These are phyloP conservation scores for Clarias platycephalus DNA, from an alignment of 2,797 vertebrate species.

Conservation along the genomic window DNA sequence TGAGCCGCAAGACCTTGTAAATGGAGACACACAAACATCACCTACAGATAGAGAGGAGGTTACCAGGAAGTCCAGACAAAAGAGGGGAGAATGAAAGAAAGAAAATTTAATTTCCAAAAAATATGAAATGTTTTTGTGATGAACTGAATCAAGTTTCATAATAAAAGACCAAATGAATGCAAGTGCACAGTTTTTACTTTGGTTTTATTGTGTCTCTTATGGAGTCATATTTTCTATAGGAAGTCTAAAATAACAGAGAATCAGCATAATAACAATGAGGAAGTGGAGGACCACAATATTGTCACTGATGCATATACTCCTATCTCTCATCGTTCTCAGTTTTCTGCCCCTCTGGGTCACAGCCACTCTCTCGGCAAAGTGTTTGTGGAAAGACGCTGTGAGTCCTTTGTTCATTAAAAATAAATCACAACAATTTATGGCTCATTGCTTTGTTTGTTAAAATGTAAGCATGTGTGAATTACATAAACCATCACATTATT, in stretches of 20 bases:
- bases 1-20: constrained; percentile 72
- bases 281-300: constrained; percentile 85
- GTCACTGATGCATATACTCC: constrained; percentile 73
- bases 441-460: background rate
- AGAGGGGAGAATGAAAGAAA: constrained; percentile 73
- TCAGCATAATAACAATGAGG: constrained; percentile 75
- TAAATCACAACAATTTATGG: background rate
- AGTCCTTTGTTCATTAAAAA: constrained; percentile 60
- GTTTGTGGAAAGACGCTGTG: constrained; percentile 83
- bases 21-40: constrained; percentile 74
- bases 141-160: background rate
- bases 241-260: constrained; percentile 74
- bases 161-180: background rate
- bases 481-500: background rate
- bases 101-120: background rate
- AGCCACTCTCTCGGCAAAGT: constrained; percentile 83
- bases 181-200: background rate
- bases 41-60: constrained; percentile 74
- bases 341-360: constrained; percentile 74
- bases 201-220: background rate
- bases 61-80: constrained; percentile 80
- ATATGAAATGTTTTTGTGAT: background rate
- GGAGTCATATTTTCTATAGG: constrained; percentile 65
- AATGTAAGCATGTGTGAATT: background rate
- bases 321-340: constrained; percentile 77